Base-by-base conservation (phyloP, 2,888 invertebrate genomes). In the Tetheella fluctuosa region DNA sequence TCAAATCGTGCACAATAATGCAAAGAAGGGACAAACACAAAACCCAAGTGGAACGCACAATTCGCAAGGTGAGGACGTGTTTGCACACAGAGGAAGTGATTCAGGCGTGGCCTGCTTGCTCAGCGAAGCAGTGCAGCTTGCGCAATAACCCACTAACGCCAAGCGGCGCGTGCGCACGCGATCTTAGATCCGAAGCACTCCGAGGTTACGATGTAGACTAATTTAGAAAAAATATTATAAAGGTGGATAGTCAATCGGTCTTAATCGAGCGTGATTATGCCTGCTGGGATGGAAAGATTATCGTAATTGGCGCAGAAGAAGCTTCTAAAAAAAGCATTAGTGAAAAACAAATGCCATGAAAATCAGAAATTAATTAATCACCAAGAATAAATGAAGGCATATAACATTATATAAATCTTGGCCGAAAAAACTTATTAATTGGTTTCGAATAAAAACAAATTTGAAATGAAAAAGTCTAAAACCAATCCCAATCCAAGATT, bases 21-120 rank as follows among this genome's bases (percentile, higher is more conserved):
- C 6, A 39, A n/a, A 39, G 39, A 39, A 39, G 39, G n/a, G 39
- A 0, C 39, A 7, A n/a, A 39, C n/a, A 39, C 6, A 15, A 10
- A 20, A 53, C 76, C 8, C 1, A 85, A 83, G 77, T 62, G 72
- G 77, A 75, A 10, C 66, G 65, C 62, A 69, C 59, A 64, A 37
- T 67, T 61, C 30, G 59, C 62, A 66, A 70, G 76, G 81, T 88
- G 88, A 89, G 90, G 91, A 90, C 89, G 88, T 86, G 85, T 88
- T 85, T 83, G 55, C 55, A 80, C 85, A 86, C 87, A 86, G 85
- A 81, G 88, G 91, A 91, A 90, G 86, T 88, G 89, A 88, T 81
- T 87, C 86, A 80, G 83, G 76, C 80, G 80, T 86, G 90, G 85
- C 90, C 91, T 77, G 86, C 79, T 86, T 90, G 88, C 65, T 71